Conservation (phyloP, 2,113 vertebrate genomes). For the Thomomys bottae region DNA sequence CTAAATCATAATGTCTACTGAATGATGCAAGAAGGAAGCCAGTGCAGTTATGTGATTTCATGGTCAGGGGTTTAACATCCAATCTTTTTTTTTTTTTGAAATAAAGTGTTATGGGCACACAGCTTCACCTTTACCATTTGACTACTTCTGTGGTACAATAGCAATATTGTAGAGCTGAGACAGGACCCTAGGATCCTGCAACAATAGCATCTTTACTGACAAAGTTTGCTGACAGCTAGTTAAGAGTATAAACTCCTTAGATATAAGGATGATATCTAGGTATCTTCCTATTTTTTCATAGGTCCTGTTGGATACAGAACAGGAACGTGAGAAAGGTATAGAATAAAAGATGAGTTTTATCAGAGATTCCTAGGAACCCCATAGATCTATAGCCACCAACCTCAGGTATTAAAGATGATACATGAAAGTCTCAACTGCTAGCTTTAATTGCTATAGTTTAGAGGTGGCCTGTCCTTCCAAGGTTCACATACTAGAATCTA, state of each 20-base stretch:
- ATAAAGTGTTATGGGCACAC: conserved; percentile 16
- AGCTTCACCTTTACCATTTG: background rate
- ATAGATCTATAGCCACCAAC: background rate
- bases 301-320: background rate
- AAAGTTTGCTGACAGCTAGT: background rate
- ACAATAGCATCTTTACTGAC: background rate
- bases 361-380: background rate
- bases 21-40: background rate
- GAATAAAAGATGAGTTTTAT: conserved; percentile 9
- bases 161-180: background rate
- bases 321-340: background rate
- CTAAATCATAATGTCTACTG: background rate
- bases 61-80: background rate
- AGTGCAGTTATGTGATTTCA: background rate
- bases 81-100: conserved; percentile 13
- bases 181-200: background rate
- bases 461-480: background rate
- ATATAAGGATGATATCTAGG: background rate
- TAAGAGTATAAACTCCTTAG: background rate
- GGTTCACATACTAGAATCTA: background rate
- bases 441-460: background rate
- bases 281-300: background rate
- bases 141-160: background rate
- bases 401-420: background rate
- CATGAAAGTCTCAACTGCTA: background rate